Evolutionary conservation across 1,140 invertebrate species (phyloP).

Genomic region (Calliphora vicina): DNA sequence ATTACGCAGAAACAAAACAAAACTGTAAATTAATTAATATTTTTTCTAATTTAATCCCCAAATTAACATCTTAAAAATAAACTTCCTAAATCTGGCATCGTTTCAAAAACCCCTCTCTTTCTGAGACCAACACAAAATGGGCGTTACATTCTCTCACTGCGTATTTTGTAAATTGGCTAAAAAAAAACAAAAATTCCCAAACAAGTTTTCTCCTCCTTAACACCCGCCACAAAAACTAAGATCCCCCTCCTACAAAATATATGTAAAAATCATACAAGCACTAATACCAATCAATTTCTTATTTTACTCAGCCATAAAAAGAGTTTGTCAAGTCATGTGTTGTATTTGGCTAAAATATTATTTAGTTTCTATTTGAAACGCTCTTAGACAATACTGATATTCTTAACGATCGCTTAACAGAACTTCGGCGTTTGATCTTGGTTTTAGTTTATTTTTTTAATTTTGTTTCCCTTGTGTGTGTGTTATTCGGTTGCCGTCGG

Average conservation of each 20-base stretch:
- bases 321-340: conserved; percentile 12
- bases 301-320: background rate
- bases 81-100: background rate
- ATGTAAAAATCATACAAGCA: background rate
- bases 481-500: conserved; percentile 29
- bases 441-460: background rate
- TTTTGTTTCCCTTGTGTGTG: too few relatives aligned
- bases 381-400: conserved; percentile 17
- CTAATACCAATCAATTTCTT: background rate
- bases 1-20: too few relatives aligned
- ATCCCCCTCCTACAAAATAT: background rate
- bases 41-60: too few relatives aligned
- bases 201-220: background rate
- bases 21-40: too few relatives aligned
- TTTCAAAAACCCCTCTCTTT: background rate
- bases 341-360: background rate
- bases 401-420: conserved; percentile 25
- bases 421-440: conserved; percentile 9
- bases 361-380: conserved; percentile 32
- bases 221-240: background rate
- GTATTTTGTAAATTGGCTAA: background rate
- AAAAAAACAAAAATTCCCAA: too few relatives aligned
- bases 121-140: background rate
- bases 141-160: background rate
- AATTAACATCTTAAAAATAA: too few relatives aligned